Conservation (phyloP, 1,140 invertebrate genomes). For the Leptoteleia sp. region DNA sequence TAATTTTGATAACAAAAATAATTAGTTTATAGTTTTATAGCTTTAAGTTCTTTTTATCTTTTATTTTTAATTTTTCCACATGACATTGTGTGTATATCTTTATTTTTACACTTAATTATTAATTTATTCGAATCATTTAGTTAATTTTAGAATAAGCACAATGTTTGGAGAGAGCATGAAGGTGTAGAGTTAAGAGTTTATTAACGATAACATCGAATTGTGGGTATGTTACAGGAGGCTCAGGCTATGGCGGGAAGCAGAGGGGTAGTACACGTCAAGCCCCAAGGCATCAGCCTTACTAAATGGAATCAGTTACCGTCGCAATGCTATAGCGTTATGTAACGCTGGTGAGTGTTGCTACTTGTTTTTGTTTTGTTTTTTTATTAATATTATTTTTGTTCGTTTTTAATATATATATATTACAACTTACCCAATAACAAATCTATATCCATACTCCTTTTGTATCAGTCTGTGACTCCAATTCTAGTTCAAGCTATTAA, state of each 20-base stretch:
- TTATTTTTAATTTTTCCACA: background rate
- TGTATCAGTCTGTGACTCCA: too few relatives aligned
- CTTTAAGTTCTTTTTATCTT: slow-evolving; percentile 23
- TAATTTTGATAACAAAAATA: background rate
- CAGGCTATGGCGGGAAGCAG: slow-evolving; percentile 83
- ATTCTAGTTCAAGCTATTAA: too few relatives aligned
- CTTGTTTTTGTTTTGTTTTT: slow-evolving; percentile 20
- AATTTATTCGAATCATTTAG: slow-evolving; percentile 3
- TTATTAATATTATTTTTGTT: too few relatives aligned
- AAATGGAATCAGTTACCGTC: slow-evolving; percentile 79
- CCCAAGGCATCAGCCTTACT: slow-evolving; percentile 90
- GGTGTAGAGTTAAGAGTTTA: slow-evolving; percentile 28
- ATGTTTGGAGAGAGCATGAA: slow-evolving; percentile 2
- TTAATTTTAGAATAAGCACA: slow-evolving; percentile 20
- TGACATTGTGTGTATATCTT: slow-evolving; percentile 7
- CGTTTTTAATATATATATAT: too few relatives aligned
- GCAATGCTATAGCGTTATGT: slow-evolving; percentile 78
- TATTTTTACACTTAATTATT: slow-evolving; percentile 1
- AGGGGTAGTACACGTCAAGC: slow-evolving; percentile 85
- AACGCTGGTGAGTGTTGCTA: slow-evolving; percentile 78
- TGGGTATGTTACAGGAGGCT: slow-evolving; percentile 82
- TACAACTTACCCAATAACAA: too few relatives aligned
- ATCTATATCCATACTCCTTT: too few relatives aligned
- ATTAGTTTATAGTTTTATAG: slow-evolving; percentile 2
- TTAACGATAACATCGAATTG: slow-evolving; percentile 77